These are phyloP conservation scores for Nebria ingens DNA, from an alignment of 1,140 invertebrate genomes.

Conservation along the genomic window DNA sequence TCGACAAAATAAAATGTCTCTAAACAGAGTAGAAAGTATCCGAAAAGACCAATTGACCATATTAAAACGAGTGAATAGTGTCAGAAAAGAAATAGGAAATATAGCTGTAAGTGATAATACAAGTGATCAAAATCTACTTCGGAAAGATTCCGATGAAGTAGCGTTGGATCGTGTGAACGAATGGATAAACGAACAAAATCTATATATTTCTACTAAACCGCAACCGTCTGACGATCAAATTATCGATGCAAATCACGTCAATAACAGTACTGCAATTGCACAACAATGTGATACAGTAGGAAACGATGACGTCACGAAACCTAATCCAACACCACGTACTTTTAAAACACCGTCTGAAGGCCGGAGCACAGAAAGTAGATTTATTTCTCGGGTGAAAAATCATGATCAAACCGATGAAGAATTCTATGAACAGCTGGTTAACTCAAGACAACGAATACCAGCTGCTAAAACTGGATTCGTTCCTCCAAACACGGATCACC, in stretches of 20 bases:
- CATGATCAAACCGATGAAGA: constrained; percentile 4
- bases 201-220: constrained; percentile 9
- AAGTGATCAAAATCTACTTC: too few relatives aligned
- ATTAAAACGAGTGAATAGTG: too few relatives aligned
- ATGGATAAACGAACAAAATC: constrained; percentile 30
- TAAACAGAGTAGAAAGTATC: background rate
- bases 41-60: background rate
- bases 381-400: constrained; percentile 1
- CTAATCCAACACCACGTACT: background rate
- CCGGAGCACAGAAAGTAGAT: background rate
- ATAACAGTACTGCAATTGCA: background rate
- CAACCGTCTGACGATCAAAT: background rate
- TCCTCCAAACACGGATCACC: background rate
- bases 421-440: background rate
- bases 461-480: background rate
- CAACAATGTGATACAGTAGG: background rate
- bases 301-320: background rate
- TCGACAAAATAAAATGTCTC: background rate
- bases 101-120: too few relatives aligned
- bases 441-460: background rate
- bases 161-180: constrained; percentile 21
- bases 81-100: too few relatives aligned
- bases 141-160: constrained; percentile 17
- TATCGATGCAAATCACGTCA: background rate
- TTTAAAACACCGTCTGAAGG: background rate